Conservation (phyloP, 1,140 invertebrate species). For the Cyphomyrmex costatus region DNA sequence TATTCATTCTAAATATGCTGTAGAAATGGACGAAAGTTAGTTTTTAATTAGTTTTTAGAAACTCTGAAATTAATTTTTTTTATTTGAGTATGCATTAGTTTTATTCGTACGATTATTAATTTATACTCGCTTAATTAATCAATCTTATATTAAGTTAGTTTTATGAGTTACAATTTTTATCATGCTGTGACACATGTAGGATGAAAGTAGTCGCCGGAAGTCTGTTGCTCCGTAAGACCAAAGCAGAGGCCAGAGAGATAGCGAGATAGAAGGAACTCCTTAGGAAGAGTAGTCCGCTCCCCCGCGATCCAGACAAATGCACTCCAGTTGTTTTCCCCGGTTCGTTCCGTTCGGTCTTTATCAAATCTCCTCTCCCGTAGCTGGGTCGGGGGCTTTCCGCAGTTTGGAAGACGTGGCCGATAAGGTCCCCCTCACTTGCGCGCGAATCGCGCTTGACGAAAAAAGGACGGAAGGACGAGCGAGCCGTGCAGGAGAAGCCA, state of each 20-base stretch:
- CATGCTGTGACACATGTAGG: neutral
- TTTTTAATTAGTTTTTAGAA: neutral
- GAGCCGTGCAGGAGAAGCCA: conserved; percentile 60
- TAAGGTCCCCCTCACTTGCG: conserved; percentile 71
- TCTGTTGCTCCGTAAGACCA: conserved; percentile 76
- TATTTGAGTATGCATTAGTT: neutral
- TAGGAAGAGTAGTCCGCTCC: conserved; percentile 81
- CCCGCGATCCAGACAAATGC: conserved; percentile 84
- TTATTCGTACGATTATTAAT: neutral
- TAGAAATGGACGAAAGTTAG: no score
- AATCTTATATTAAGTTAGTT: neutral
- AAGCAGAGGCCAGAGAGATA: conserved; percentile 77
- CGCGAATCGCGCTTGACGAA: conserved; percentile 74
- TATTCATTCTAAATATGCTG: neutral
- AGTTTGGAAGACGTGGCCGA: conserved; percentile 76
- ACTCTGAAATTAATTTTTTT: neutral
- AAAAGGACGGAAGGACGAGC: conserved; percentile 73
- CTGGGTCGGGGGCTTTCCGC: conserved; percentile 72
- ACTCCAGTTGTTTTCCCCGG: conserved; percentile 82
- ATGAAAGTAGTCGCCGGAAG: conserved; percentile 60
- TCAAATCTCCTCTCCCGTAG: conserved; percentile 81
- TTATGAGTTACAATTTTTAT: neutral
- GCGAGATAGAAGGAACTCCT: conserved; percentile 81
- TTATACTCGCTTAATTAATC: neutral
- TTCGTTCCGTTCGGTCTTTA: conserved; percentile 82